Evolutionary conservation across 2,113 vertebrate genomes (phyloP).

Genomic region (Siniperca chuatsi): DNA sequence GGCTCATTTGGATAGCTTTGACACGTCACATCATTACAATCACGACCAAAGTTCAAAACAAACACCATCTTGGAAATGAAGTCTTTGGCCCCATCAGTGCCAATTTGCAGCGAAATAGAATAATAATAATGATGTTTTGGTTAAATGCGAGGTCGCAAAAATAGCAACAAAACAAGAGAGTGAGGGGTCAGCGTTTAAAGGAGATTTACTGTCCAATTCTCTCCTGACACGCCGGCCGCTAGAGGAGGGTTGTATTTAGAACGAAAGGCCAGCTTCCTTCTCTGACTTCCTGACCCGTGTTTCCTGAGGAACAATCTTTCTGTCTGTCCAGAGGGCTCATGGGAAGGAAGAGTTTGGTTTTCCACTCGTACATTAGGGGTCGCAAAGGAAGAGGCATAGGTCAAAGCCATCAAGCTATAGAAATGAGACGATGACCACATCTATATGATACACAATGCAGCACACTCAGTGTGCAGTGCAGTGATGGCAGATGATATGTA

Average conservation of each 20-base stretch:
- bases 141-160: constrained; percentile 45
- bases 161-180: constrained; percentile 62
- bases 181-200: constrained; percentile 47
- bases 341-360: constrained; percentile 68
- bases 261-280: constrained; percentile 65
- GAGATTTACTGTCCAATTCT: constrained; percentile 63
- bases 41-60: constrained; percentile 57
- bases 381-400: constrained; percentile 33
- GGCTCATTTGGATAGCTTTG: constrained; percentile 43
- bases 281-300: constrained; percentile 72
- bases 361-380: constrained; percentile 56
- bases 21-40: constrained; percentile 53
- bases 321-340: constrained; percentile 65
- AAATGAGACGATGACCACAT: constrained; percentile 14
- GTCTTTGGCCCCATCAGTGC: constrained; percentile 30
- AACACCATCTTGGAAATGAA: constrained; percentile 58
- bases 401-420: constrained; percentile 57
- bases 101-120: constrained; percentile 30
- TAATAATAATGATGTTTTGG: constrained; percentile 46
- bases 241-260: constrained; percentile 69
- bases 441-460: constrained; percentile 8
- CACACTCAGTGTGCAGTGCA: background rate
- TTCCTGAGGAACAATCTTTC: constrained; percentile 72
- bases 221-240: constrained; percentile 59
- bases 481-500: constrained; percentile 5